phyloP scores from a whole-genome alignment of 2,888 invertebrate genomes.

The Scaptomyza caliginosa region DNA sequence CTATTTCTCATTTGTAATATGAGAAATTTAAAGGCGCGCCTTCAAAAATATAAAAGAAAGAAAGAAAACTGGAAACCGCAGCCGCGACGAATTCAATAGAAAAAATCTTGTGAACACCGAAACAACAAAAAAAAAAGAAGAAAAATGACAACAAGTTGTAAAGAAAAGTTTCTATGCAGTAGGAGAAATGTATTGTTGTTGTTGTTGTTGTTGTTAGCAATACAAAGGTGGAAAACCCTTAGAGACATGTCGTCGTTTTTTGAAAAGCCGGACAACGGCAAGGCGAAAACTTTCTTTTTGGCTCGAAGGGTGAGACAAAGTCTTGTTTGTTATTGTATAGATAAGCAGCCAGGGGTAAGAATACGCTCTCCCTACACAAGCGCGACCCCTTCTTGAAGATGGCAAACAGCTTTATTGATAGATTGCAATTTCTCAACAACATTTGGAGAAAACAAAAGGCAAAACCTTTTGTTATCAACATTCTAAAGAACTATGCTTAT shows the following conservation, averaged over 20 bases:
- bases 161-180: conserved; percentile 66
- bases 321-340: conserved; percentile 55
- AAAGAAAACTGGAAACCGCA: conserved; percentile 48
- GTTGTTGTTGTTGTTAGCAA: not conserved
- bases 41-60: conserved; percentile 1
- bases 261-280: conserved; percentile 50
- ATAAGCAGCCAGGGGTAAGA: not conserved
- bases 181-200: conserved; percentile 39
- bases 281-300: conserved; percentile 36
- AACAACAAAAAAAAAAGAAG: conserved; percentile 24
- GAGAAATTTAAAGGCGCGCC: conserved; percentile 44
- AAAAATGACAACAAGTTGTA: conserved; percentile 56
- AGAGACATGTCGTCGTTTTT: conserved; percentile 50
- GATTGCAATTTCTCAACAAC: conserved; percentile 68
- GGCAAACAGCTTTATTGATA: conserved; percentile 74
- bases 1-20: conserved; percentile 47
- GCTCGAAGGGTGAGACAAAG: conserved; percentile 48
- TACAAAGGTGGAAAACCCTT: conserved; percentile 39
- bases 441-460: conserved; percentile 49
- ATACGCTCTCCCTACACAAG: conserved; percentile 11
- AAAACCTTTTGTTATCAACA: conserved; percentile 58
- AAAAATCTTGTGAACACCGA: conserved; percentile 40
- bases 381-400: conserved; percentile 22
- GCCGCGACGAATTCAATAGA: conserved; percentile 55
- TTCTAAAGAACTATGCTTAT: conserved; percentile 43